A percentile compares a stretch with the other conserved stretches of the same genome.
Conservation (phyloP, 1,140 invertebrate species). For the Panagrolaimus sp. region DNA sequence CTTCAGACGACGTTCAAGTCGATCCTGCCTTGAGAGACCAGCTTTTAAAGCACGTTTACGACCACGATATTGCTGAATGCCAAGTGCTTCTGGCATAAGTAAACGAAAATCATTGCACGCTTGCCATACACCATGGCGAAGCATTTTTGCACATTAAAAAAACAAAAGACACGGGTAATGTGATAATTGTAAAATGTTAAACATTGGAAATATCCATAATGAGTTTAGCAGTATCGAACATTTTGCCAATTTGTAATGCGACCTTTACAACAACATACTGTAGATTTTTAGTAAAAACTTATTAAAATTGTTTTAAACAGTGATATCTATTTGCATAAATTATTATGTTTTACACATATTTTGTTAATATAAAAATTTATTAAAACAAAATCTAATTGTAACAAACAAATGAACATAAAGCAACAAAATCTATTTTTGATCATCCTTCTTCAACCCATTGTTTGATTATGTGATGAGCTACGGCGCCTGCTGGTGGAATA, state of each 20-base stretch:
- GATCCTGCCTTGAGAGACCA: slow-evolving; percentile 41
- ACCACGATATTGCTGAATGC: slow-evolving; percentile 36
- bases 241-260: too few relatives aligned
- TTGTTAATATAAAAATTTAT: slow-evolving; percentile 9
- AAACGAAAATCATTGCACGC: too few relatives aligned
- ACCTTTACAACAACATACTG: too few relatives aligned
- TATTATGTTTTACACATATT: too few relatives aligned
- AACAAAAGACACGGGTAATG: slow-evolving; percentile 4
- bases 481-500: slow-evolving; percentile 64
- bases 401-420: not conserved
- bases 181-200: not conserved
- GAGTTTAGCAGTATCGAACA: too few relatives aligned
- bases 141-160: too few relatives aligned
- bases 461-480: slow-evolving; percentile 65
- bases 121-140: too few relatives aligned
- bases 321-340: too few relatives aligned
- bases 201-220: too few relatives aligned
- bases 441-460: slow-evolving; percentile 55
- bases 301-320: too few relatives aligned
- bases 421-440: slow-evolving; percentile 13
- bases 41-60: slow-evolving; percentile 51
- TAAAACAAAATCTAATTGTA: too few relatives aligned
- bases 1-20: slow-evolving; percentile 45
- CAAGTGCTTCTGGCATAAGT: not conserved
- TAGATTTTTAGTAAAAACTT: too few relatives aligned